Evolutionary conservation across 2,113 vertebrate genomes (phyloP).

Genomic region (Engystomops pustulosus): DNA sequence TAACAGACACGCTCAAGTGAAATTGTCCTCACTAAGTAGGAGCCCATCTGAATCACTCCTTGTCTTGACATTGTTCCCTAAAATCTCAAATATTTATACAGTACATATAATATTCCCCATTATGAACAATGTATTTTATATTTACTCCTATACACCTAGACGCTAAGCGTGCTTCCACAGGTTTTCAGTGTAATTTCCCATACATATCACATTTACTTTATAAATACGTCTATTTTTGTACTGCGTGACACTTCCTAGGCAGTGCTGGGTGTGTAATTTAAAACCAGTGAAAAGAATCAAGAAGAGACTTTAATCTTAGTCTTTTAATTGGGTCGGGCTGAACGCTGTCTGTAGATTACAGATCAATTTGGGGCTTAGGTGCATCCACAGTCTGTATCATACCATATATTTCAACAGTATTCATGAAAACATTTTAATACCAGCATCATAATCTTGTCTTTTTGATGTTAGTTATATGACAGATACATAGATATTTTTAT

Average conservation of each 20-base stretch:
- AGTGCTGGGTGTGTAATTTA: background rate
- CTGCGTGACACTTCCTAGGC: background rate
- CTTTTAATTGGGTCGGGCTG: background rate
- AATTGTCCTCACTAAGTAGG: no score
- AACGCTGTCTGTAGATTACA: background rate
- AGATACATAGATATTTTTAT: no score
- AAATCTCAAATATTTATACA: no score
- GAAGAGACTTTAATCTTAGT: background rate
- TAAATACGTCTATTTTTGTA: slow-evolving; percentile 20
- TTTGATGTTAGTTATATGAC: background rate
- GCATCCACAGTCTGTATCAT: no score
- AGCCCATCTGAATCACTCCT: no score
- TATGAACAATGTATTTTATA: no score
- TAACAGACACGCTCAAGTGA: no score
- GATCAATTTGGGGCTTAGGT: background rate
- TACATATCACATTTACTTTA: slow-evolving; percentile 31
- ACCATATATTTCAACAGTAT: no score
- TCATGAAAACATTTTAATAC: background rate
- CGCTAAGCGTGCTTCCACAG: background rate
- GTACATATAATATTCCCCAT: no score
- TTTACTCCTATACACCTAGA: no score
- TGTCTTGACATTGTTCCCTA: no score
- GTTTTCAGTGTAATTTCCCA: background rate
- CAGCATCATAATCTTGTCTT: background rate
- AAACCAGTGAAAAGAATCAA: background rate